Base-by-base conservation (phyloP, 2,888 invertebrate genomes). In the Zhuqinia jingwanae region DNA sequence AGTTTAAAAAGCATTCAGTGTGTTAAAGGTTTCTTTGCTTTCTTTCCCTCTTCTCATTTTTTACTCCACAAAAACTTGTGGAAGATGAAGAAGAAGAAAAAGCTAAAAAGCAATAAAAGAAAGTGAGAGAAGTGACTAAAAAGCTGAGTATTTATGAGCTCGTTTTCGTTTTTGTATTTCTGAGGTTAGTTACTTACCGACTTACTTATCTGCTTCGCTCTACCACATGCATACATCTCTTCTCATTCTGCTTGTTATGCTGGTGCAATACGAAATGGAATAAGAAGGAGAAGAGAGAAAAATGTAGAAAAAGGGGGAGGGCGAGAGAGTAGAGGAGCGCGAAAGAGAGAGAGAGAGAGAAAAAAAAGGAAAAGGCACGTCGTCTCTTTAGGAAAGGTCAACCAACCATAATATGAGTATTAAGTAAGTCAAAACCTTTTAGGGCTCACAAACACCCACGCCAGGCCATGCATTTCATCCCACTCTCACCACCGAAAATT, bases 401-500 rank as follows among this genome's bases (percentile, higher is more conserved):
- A 63, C 83, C 65, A 83, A 83, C 76, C 83, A 76, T 83, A 83
- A 58, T 75, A 83, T 83, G 58, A 76, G 83, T 76, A 75, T 76
- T 83, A 83, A 78, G 45, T 63, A 78, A 47, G 63, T 76, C 73
- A 82, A 58, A 76, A 58, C 76, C 73, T 73, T 73, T 68, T 68
- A 68, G 45, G 30, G 36, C n/a, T n/a, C n/a, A n/a, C n/a, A n/a
- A n/a, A n/a, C n/a, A n/a, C n/a, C n/a, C n/a, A n/a, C n/a, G 17
- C 36, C 8, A 45, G 0, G 11, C 68, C 30, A 42, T 11, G 30
- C 45, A 42, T 20, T 45, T 45, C 20, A n/a, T 68, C 45, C n/a
- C 65, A n/a, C 45, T 68, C 68, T 3, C 22, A 0, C 25, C 11
- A 11, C 11, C 13, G 25, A 3, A 58, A 15, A 27, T 60, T 60